Percentiles rank a stretch among this genome's conserved stretches.
phyloP scores from a whole-genome alignment of 2,797 vertebrate genomes.

The Poecilia gillii region DNA sequence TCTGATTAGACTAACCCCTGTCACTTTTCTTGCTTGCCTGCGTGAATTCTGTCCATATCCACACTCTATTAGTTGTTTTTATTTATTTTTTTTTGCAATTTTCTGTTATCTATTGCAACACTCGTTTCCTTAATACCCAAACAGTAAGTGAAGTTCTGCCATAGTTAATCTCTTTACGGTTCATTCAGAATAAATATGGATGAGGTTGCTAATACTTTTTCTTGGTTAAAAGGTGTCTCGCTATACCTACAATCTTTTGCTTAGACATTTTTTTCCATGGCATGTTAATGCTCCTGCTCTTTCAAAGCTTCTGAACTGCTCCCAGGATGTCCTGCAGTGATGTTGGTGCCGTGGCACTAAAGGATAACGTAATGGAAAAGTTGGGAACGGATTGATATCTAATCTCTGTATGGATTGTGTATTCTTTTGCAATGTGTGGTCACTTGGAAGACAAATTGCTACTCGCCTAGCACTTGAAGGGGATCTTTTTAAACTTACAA shows the following conservation, averaged over 20 bases:
- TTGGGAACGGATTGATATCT: conserved; percentile 1
- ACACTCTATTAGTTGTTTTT: background rate
- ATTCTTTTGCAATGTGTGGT: background rate
- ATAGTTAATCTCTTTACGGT: background rate
- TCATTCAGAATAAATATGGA: background rate
- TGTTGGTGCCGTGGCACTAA: background rate
- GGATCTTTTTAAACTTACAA: conserved; percentile 1
- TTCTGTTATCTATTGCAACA: background rate
- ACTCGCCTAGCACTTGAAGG: background rate
- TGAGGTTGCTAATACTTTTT: background rate
- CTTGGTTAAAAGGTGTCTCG: background rate
- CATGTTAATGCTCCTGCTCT: background rate
- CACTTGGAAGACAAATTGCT: background rate
- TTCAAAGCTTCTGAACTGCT: background rate
- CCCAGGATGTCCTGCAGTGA: background rate
- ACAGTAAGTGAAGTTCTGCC: background rate
- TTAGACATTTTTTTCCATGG: background rate
- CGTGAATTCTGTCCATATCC: conserved; percentile 1
- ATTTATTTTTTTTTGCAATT: background rate
- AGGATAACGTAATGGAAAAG: background rate
- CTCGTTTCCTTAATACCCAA: background rate
- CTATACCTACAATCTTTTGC: background rate
- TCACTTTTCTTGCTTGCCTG: conserved; percentile 2
- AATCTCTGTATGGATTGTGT: background rate
- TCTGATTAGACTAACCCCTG: conserved; percentile 57